A percentile compares a stretch with the other conserved stretches of the same genome.
phyloP scores from a whole-genome alignment of 2,888 invertebrate species.

The Nemoura dubitans region DNA sequence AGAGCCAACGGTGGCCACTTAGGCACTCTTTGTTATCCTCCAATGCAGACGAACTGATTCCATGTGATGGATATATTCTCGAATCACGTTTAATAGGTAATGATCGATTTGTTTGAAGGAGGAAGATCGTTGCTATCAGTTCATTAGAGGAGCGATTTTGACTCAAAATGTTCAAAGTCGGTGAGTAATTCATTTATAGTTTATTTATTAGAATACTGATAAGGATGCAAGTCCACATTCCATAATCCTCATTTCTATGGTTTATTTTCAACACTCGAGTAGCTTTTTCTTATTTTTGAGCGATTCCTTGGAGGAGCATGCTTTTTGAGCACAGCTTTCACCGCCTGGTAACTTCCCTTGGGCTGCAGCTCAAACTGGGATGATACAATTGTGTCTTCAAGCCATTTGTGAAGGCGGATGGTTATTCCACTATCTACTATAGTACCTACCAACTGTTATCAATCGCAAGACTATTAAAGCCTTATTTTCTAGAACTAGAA shows the following conservation, averaged over 20 bases:
- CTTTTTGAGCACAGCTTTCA: constrained; percentile 7
- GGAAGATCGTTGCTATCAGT: background rate
- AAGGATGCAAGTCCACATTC: constrained; percentile 3
- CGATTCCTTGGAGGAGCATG: background rate
- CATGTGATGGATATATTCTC: background rate
- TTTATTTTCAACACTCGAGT: background rate
- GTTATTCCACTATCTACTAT: constrained; percentile 19
- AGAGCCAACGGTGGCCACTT: background rate
- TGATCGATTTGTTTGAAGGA: background rate
- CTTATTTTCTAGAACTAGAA: constrained; percentile 39
- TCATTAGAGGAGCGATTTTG: background rate
- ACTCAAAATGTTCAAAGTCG: background rate
- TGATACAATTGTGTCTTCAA: background rate
- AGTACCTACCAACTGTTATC: constrained; percentile 12
- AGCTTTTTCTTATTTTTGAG: background rate
- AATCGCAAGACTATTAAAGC: constrained; percentile 28
- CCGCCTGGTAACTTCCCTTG: background rate
- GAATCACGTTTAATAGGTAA: background rate
- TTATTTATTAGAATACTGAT: background rate
- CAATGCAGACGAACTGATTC: background rate
- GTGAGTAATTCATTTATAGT: background rate
- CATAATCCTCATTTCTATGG: background rate
- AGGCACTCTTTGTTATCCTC: background rate
- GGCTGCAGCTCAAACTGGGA: background rate
- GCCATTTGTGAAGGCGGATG: background rate